Conservation (phyloP, 2,113 vertebrate genomes). For the Chaenogobius annularis region DNA sequence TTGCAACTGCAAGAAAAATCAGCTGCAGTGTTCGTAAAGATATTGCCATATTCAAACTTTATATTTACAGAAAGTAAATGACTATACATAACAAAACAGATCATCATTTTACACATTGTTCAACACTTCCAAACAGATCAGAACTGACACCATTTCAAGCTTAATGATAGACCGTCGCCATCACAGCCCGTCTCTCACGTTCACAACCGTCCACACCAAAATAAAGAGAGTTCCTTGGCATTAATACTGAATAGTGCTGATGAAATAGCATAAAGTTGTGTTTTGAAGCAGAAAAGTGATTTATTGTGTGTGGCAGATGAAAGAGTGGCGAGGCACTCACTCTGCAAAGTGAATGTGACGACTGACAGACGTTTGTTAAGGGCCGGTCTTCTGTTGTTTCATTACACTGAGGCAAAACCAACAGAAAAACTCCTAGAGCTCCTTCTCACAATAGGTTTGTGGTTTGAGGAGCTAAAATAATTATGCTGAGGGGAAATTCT, state of each 20-base stretch:
- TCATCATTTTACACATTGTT: no score
- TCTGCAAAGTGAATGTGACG: neutral
- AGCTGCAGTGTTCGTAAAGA: no score
- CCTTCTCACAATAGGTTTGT: neutral
- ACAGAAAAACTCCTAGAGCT: neutral
- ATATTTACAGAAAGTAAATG: no score
- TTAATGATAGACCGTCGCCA: constrained; percentile 14
- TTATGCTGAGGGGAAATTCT: no score
- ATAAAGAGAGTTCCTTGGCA: constrained; percentile 44
- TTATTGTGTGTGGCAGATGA: constrained; percentile 7
- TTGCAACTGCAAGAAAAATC: no score
- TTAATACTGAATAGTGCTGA: constrained; percentile 27
- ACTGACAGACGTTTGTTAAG: neutral
- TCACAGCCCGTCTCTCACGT: constrained; percentile 2
- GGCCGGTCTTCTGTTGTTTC: neutral
- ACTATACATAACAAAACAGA: no score
- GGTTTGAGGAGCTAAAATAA: neutral
- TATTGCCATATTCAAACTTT: no score
- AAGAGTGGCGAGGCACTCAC: constrained; percentile 4
- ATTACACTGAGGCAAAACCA: neutral
- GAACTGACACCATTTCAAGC: neutral
- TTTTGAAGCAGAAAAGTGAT: constrained; percentile 17
- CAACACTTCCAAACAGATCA: no score
- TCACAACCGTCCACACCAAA: neutral
- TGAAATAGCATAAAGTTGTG: constrained; percentile 19